Evolutionary conservation across 2,888 invertebrate genomes (phyloP).

Genomic region (Cerastis rubricosa): DNA sequence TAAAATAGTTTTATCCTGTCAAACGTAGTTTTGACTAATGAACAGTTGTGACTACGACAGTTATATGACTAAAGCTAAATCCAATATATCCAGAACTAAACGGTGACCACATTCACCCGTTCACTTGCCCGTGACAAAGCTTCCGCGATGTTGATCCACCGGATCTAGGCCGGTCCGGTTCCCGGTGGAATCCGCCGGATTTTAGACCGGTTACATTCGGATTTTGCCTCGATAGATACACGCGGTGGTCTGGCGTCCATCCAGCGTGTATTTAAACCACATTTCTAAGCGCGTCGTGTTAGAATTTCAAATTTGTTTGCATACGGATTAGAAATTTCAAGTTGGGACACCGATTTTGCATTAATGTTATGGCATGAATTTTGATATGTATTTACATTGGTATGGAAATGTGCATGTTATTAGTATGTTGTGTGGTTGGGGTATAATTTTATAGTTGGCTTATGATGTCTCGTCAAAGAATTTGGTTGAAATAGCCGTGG

Average conservation of each 20-base stretch:
- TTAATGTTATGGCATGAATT: conserved; percentile 50
- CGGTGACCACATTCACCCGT: conserved; percentile 61
- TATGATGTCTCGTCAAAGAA: conserved; percentile 19
- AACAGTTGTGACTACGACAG: too few species aligned
- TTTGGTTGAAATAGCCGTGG: conserved; percentile 12
- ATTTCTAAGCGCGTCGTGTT: conserved; percentile 68
- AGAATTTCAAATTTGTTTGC: conserved; percentile 67
- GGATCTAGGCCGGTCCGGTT: conserved; percentile 70
- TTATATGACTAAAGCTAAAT: conserved; percentile 53
- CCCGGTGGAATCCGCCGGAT: conserved; percentile 72
- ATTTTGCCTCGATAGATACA: conserved; percentile 79
- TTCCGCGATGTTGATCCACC: conserved; percentile 71
- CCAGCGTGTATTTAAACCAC: conserved; percentile 70
- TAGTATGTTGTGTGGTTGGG: conserved; percentile 4
- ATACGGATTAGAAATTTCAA: conserved; percentile 59
- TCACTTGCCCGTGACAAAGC: conserved; percentile 62
- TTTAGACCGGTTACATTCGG: conserved; percentile 74
- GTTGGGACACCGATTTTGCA: conserved; percentile 40
- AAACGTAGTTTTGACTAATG: too few species aligned
- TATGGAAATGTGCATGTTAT: conserved; percentile 21
- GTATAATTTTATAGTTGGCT: conserved; percentile 50
- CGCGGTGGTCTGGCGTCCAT: conserved; percentile 68
- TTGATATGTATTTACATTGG: conserved; percentile 23
- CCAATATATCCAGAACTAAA: conserved; percentile 59
- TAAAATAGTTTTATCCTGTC: too few species aligned